These are phyloP conservation scores for Orbicella faveolata DNA, from an alignment of 64 coral and sea anemone genomes.

Conservation along the genomic window DNA sequence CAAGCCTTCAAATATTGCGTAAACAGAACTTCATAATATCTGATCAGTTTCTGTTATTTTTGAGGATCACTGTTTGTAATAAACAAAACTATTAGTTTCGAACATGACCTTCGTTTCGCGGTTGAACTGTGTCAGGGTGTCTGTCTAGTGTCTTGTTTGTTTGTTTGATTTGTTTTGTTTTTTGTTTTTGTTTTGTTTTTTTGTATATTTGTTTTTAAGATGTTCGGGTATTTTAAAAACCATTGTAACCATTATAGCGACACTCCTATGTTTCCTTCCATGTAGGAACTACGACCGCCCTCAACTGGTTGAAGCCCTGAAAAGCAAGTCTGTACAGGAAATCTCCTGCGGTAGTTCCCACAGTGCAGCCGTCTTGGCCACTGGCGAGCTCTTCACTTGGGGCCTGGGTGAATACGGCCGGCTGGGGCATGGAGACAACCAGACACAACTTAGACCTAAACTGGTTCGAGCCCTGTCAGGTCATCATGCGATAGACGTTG, in stretches of 20 bases:
- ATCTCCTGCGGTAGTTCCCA: slow-evolving; percentile 96
- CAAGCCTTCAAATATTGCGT: too few relatives aligned
- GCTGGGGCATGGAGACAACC: slow-evolving; percentile 91
- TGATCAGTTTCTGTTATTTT: too few relatives aligned
- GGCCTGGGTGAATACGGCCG: slow-evolving; percentile 95
- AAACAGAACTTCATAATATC: too few relatives aligned
- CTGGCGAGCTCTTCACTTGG: slow-evolving; percentile 87
- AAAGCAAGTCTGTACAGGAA: slow-evolving; percentile 84
- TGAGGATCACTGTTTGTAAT: too few relatives aligned
- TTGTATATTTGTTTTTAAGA: too few relatives aligned
- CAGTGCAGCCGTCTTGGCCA: slow-evolving; percentile 78
- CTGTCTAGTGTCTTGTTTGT: too few relatives aligned
- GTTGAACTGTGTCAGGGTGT: too few relatives aligned
- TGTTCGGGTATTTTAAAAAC: neutral
- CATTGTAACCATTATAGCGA: neutral
- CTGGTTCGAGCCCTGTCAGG: slow-evolving; percentile 71
- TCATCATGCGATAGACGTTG: slow-evolving; percentile 82
- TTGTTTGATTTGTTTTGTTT: too few relatives aligned
- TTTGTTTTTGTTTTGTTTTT: too few relatives aligned
- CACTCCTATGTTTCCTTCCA: neutral
- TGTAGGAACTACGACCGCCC: slow-evolving; percentile 87
- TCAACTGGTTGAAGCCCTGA: slow-evolving; percentile 78
- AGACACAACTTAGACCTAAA: slow-evolving; percentile 85
- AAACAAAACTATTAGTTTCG: too few relatives aligned
- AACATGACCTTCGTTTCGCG: too few relatives aligned